phyloP scores from a whole-genome alignment of 2,113 vertebrate genomes.

The Forbesichthys papilliferus region DNA sequence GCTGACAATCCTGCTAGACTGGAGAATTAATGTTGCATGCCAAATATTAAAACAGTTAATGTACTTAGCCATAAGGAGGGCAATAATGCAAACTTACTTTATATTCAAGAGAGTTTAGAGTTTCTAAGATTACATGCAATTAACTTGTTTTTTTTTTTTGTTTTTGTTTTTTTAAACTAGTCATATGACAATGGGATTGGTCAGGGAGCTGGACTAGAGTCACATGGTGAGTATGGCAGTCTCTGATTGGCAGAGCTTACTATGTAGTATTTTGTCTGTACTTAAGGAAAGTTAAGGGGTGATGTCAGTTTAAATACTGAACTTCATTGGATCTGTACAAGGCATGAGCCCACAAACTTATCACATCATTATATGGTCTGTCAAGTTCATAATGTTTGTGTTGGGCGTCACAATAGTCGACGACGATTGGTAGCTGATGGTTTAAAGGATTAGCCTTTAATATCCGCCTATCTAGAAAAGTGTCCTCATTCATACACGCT shows the following conservation, averaged over 20 bases:
- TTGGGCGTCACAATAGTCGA: conserved; percentile 12
- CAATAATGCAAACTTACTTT: too few species aligned
- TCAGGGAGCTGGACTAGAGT: conserved; percentile 94
- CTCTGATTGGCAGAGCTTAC: background rate
- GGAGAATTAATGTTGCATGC: too few species aligned
- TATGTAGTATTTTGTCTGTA: background rate
- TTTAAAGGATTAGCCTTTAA: conserved; percentile 62
- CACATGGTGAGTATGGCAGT: conserved; percentile 86
- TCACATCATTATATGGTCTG: background rate
- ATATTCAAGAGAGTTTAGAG: background rate
- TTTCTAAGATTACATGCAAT: background rate
- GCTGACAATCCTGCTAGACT: too few species aligned
- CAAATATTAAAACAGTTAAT: too few species aligned
- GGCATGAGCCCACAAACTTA: too few species aligned
- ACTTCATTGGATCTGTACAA: background rate
- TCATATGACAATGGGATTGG: conserved; percentile 95
- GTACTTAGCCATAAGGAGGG: too few species aligned
- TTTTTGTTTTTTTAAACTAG: conserved; percentile 60
- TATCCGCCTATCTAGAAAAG: conserved; percentile 46
- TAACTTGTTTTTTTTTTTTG: background rate
- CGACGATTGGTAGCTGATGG: conserved; percentile 48
- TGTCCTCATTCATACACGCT: conserved; percentile 47
- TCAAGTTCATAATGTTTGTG: conserved; percentile 9
- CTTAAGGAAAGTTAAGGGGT: too few species aligned
- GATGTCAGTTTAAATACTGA: background rate